Conservation (phyloP, 2,888 invertebrate genomes). For the Meandrusa payeni region DNA sequence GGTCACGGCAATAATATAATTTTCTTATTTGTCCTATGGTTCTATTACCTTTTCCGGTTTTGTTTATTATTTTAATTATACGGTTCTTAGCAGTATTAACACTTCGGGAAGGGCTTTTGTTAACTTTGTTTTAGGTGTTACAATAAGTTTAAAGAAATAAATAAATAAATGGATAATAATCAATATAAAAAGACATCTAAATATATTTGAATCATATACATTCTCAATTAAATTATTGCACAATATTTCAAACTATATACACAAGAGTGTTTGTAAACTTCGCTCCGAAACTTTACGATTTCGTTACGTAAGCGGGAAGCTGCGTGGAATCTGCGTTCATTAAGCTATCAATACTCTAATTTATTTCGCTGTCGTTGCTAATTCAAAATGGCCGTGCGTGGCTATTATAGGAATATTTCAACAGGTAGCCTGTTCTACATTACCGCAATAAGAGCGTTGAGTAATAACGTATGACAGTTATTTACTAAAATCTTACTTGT, state of each 20-base stretch:
- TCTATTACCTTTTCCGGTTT: background rate
- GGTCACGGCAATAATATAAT: slow-evolving; percentile 9
- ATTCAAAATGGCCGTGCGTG: background rate
- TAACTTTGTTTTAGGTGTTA: too few relatives aligned
- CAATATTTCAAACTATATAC: too few relatives aligned
- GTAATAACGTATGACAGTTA: background rate
- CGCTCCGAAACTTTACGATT: slow-evolving; percentile 1
- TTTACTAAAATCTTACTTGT: too few relatives aligned
- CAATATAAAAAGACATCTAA: too few relatives aligned
- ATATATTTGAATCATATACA: too few relatives aligned
- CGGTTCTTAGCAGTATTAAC: too few relatives aligned
- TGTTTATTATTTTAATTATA: background rate
- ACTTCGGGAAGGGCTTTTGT: too few relatives aligned
- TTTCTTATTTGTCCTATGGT: background rate
- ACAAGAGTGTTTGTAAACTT: background rate
- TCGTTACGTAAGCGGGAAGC: background rate
- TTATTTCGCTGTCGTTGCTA: slow-evolving; percentile 14
- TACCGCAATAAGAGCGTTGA: background rate
- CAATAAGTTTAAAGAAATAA: too few relatives aligned
- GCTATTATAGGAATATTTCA: background rate
- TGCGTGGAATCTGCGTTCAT: slow-evolving; percentile 2
- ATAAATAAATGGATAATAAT: too few relatives aligned
- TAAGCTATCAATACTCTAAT: slow-evolving; percentile 20
- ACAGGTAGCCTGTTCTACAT: background rate
- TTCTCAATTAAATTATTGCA: background rate